A percentile compares a stretch with the other conserved stretches of the same genome.
Conservation (phyloP, 2,888 invertebrate species). For the Coelogynopora nodosa region DNA sequence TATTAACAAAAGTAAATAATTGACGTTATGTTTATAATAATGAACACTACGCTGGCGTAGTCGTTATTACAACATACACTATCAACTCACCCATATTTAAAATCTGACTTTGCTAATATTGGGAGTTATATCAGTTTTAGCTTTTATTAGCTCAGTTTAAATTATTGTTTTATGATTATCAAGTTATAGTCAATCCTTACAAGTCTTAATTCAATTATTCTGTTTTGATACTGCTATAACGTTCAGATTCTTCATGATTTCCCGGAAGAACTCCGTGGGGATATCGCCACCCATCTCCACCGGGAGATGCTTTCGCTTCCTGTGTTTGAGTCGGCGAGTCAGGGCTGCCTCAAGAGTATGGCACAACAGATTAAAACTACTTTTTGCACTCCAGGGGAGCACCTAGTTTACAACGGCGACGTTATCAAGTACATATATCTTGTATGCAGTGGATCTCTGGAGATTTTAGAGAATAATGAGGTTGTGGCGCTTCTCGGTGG, state of each 20-base stretch:
- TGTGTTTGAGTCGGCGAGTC: conserved; percentile 87
- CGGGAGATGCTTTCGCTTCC: conserved; percentile 87
- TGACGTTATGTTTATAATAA: too few relatives aligned
- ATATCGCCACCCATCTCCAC: conserved; percentile 90
- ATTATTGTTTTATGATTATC: too few relatives aligned
- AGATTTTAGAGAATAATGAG: conserved; percentile 90
- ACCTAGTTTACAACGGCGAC: conserved; percentile 86
- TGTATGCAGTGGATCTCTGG: conserved; percentile 93
- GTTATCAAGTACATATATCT: conserved; percentile 88
- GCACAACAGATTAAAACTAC: conserved; percentile 82
- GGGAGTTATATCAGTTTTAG: too few relatives aligned
- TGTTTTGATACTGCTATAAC: neutral
- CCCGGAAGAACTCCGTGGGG: conserved; percentile 88
- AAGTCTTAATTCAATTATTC: neutral
- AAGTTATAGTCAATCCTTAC: too few relatives aligned
- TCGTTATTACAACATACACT: too few relatives aligned
- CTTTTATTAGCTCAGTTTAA: too few relatives aligned
- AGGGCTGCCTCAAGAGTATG: conserved; percentile 84
- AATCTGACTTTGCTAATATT: too few relatives aligned
- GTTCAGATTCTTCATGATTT: conserved; percentile 84
- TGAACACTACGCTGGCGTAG: too few relatives aligned
- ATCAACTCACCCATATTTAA: too few relatives aligned
- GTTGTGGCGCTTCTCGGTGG: conserved; percentile 91
- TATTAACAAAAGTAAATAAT: too few relatives aligned
- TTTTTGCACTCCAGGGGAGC: conserved; percentile 93